Evolutionary conservation across 2,888 invertebrate genomes (phyloP).

Genomic region (Elysia crispata): DNA sequence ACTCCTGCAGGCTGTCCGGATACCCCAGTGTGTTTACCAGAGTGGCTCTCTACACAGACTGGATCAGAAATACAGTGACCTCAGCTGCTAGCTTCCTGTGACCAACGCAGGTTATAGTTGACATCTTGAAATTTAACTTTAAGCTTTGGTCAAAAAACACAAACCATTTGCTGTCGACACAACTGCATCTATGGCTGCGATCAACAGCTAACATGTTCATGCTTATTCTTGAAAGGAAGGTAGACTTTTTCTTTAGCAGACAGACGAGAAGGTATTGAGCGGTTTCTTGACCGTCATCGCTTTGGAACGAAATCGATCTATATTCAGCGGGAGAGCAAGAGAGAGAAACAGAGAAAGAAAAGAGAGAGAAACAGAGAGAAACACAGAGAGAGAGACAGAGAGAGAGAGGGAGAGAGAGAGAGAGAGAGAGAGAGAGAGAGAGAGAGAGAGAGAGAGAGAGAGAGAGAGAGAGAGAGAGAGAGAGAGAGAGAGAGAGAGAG

Average conservation of each 20-base stretch:
- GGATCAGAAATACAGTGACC: too few species aligned
- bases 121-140: too few species aligned
- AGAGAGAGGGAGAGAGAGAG: slow-evolving; percentile 30
- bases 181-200: not conserved
- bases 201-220: not conserved
- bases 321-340: slow-evolving; percentile 23
- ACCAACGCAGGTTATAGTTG: too few species aligned
- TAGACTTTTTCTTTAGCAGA: too few species aligned
- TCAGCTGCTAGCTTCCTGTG: too few species aligned
- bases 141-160: too few species aligned
- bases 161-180: too few species aligned
- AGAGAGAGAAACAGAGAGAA: not conserved
- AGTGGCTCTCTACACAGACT: slow-evolving; percentile 55
- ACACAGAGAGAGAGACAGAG: slow-evolving; percentile 13
- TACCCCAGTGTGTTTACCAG: slow-evolving; percentile 64
- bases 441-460: slow-evolving; percentile 10
- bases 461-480: slow-evolving; percentile 3
- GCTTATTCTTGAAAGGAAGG: too few species aligned
- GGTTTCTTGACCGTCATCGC: too few species aligned
- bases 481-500: too few species aligned
- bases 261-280: too few species aligned
- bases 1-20: slow-evolving; percentile 56
- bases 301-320: not conserved
- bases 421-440: slow-evolving; percentile 29
- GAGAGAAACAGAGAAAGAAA: slow-evolving; percentile 19